Evolutionary conservation across 2,113 vertebrate species (phyloP), one percentile per base, ranked within the genome.

Genomic region (Chloropsis cyanopogon): DNA sequence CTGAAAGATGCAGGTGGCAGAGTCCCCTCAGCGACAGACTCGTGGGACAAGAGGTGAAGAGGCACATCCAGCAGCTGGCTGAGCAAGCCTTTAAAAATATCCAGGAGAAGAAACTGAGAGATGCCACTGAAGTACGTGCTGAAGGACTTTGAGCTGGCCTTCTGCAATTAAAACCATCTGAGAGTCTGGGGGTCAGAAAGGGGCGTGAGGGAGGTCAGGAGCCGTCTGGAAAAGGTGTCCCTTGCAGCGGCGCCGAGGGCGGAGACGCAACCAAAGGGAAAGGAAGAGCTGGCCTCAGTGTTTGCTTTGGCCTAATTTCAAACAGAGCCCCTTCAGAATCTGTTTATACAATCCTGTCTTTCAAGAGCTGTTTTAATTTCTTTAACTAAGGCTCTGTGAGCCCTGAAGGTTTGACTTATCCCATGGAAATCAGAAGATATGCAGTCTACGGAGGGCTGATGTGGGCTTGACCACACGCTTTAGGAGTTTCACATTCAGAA

Each of bases 121-220:
- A 98, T 92, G 98, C 98, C 82, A 98, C 99, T 97, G 31, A 98
- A 97, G 98, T 98, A 77, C 88, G 95, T 65, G 29, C 86, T 54
- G 71, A 85, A 83, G 91, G 89, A 53, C 82, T 53, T 66, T 1
- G 9, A 3, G 1, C 14, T 94, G 88, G 93, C 94, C 90, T 94
- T 53, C n/a, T 92, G 91, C 92, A 94, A 97, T 97, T 88, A 88
- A 95, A 98, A 96, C 94, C 97, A 97, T 88, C 90, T 97, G 97
- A 97, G 89, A 2, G 28, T n/a, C 84, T 52, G 56, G 37, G 61
- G 96, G 95, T 95, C 96, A 89, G 82, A 54, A 65, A 52, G 86
- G 88, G 68, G 75, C 78, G 14, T 4, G 1, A 88, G 49, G 90
- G 72, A 94, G 95, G 95, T 93, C 77, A 63, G 82, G 57, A 73